phyloP scores from a whole-genome alignment of 2,888 invertebrate species.

The Tortricodes alternella region DNA sequence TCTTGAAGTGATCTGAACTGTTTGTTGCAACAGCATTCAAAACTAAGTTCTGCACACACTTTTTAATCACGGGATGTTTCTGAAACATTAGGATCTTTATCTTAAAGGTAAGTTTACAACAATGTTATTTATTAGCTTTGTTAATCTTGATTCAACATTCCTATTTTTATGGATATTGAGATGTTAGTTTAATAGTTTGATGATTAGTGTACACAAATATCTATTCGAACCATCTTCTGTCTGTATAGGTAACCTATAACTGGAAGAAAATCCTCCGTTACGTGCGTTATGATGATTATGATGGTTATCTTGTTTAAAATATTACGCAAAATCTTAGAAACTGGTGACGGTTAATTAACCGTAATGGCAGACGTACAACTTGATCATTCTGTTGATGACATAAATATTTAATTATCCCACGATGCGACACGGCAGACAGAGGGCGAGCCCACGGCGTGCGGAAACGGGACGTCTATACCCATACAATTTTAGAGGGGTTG shows the following conservation, averaged over 20 bases:
- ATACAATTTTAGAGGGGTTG: constrained; percentile 67
- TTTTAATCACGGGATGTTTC: constrained; percentile 63
- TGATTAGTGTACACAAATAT: background rate
- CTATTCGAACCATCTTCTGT: background rate
- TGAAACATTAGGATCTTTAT: constrained; percentile 57
- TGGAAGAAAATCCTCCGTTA: background rate
- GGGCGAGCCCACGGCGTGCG: constrained; percentile 61
- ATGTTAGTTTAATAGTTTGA: background rate
- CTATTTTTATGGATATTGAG: background rate
- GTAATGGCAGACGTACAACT: constrained; percentile 21
- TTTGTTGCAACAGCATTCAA: constrained; percentile 63
- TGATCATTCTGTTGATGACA: constrained; percentile 36
- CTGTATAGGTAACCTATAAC: background rate
- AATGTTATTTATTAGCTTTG: constrained; percentile 38
- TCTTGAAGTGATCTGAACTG: constrained; percentile 56
- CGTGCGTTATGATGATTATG: background rate
- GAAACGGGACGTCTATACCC: constrained; percentile 62
- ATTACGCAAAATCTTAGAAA: constrained; percentile 3
- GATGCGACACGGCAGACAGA: constrained; percentile 59
- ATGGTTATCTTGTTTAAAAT: background rate
- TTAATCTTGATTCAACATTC: background rate
- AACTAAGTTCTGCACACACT: constrained; percentile 67
- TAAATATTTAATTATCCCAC: constrained; percentile 81
- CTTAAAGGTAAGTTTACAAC: constrained; percentile 51
- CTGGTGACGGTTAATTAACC: constrained; percentile 17